Evolutionary conservation across 2,113 vertebrate genomes (phyloP).

Genomic region (Laticauda colubrina): DNA sequence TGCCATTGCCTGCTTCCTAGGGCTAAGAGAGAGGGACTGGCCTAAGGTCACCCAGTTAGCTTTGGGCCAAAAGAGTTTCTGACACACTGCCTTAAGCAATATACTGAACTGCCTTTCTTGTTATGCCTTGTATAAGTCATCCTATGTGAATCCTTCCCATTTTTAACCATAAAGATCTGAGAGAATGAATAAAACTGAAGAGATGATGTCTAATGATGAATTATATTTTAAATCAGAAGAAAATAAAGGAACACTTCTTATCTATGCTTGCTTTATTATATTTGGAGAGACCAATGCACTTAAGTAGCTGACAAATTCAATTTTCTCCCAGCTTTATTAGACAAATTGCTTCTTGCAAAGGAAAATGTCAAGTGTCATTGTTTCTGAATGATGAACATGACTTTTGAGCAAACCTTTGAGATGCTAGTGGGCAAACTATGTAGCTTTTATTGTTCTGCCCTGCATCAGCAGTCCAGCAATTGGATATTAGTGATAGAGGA

Average conservation of each 20-base stretch:
- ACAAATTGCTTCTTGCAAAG: conserved; percentile 64
- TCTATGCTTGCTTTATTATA: conserved; percentile 52
- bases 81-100: not conserved
- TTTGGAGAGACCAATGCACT: conserved; percentile 66
- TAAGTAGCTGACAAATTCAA: conserved; percentile 68
- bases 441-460: conserved; percentile 8
- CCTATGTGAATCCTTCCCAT: not conserved
- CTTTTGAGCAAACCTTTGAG: conserved; percentile 42
- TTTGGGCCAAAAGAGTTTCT: not conserved
- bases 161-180: conserved; percentile 38
- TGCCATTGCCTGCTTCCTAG: not conserved
- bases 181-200: conserved; percentile 33
- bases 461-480: not conserved
- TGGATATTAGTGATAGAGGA: not conserved
- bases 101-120: not conserved
- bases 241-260: conserved; percentile 51
- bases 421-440: not conserved
- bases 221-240: conserved; percentile 56
- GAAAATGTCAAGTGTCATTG: conserved; percentile 61
- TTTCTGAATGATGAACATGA: conserved; percentile 38
- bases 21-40: not conserved
- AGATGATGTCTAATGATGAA: conserved; percentile 51
- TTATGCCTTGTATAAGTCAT: not conserved
- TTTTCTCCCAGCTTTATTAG: conserved; percentile 70
- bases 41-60: not conserved